phyloP scores from a whole-genome alignment of 2,888 invertebrate genomes.

The Caenorhabditis wallacei region DNA sequence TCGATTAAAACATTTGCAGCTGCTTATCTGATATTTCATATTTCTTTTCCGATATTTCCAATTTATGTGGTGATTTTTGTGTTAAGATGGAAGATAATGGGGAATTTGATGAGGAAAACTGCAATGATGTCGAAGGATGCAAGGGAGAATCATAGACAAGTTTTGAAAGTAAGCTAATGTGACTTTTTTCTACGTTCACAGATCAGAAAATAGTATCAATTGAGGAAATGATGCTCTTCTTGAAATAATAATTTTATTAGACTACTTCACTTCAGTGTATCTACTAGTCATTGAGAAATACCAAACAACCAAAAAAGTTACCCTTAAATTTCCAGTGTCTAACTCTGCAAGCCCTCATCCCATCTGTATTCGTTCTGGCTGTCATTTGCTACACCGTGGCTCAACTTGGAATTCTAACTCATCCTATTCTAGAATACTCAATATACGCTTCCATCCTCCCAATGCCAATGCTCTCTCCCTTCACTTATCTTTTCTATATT shows the following conservation, averaged over 20 bases:
- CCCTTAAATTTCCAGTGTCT: constrained; percentile 21
- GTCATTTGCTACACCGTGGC: neutral
- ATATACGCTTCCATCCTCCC: constrained; percentile 20
- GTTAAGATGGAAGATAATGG: constrained; percentile 28
- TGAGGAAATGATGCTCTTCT: neutral
- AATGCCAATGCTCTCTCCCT: constrained; percentile 40
- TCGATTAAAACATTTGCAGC: neutral
- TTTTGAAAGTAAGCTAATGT: constrained; percentile 35
- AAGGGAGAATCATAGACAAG: constrained; percentile 17
- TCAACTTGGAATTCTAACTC: constrained; percentile 23
- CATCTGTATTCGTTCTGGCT: constrained; percentile 11
- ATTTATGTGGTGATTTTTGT: constrained; percentile 37
- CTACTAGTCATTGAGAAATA: no score
- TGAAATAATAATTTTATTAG: no score
- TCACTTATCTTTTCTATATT: constrained; percentile 35
- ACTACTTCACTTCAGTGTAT: no score
- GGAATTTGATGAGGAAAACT: constrained; percentile 20
- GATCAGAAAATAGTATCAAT: neutral
- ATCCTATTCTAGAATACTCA: constrained; percentile 29
- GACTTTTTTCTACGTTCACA: neutral
- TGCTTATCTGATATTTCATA: constrained; percentile 7
- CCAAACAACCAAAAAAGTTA: no score
- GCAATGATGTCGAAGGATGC: constrained; percentile 29
- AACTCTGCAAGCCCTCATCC: constrained; percentile 23
- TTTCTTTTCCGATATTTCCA: constrained; percentile 31